Evolutionary conservation across 1,140 invertebrate species (phyloP), one percentile per base, ranked within the genome.

Genomic region (Triops cancriformis): DNA sequence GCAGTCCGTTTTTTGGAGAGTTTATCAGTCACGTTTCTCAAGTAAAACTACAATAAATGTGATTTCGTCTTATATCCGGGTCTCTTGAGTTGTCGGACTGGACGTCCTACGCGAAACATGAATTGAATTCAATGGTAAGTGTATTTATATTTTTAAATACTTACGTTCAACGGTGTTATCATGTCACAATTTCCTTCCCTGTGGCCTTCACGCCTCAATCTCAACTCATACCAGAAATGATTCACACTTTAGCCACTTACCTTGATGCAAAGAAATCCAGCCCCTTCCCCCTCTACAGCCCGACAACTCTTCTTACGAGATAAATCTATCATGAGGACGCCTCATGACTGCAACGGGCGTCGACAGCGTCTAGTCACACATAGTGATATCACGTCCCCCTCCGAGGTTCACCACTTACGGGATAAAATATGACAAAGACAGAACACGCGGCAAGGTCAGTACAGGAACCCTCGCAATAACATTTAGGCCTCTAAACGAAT

Each of bases 381-480:
- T 64, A 64, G 18, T 23, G 51, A 64, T 23, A 64, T n/a, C n/a
- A 23, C 10, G 14, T 64, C 51, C 10, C 45, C 51, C 51, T 64
- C 51, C 51, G 18, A 23, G 51, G 51, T 64, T 64, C 51, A 10
- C 51, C 51, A 64, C 51, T 64, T 64, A 64, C 14, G 51, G 0
- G 51, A 64, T 64, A 64, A 64, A 64, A 64, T 64, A 64, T 64
- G 51, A 64, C 51, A 23, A 64, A 64, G 51, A 64, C 51, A n/a
- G 51, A 64, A 64, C 18, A 64, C 7, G 51, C 51, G 51, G 14
- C 51, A 6, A 23, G 51, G 14, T n/a, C 51, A 37, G 31, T 7
- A 37, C 51, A 64, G 18, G 51, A n/a, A 23, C 51, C 51, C 51
- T 6, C 10, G 5, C 51, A 64, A 64, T 64, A 64, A n/a, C 51